Evolutionary conservation across 2,797 vertebrate species (phyloP), one percentile per base, ranked within the genome.

Genomic region (Hyperoplus lanceolatus): DNA sequence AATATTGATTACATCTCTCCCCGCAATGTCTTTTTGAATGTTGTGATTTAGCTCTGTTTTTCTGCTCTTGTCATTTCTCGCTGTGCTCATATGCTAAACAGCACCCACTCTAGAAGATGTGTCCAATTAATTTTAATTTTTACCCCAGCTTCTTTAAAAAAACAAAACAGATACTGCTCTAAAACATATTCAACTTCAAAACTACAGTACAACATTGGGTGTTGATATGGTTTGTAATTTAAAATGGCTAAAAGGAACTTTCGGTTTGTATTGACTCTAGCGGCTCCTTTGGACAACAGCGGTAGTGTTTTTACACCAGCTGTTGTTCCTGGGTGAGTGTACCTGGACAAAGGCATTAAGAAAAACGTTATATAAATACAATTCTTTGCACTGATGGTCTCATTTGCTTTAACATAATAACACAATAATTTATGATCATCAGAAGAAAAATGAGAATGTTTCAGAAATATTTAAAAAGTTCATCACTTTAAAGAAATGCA

Each of bases 1-100:
- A 29, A 82, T 82, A 82, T 73, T 82, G 79, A 88, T 75, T 63
- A 78, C 67, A 78, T 78, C 43, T 69, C 51, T 68, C 18, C 53
- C 63, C 29, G 58, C 49, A 12, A 1, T 56, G 43, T 3, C 51
- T 82, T 80, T 77, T 62, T 29, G 3, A 60, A 9, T 16, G 12
- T 53, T 12, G 38, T 83, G 68, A 85, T 76, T 74, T 62, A 68
- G 41, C 15, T 18, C 38, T 55, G 21, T 64, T 76, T 70, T 71
- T 67, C 62, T 62, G 50, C 42, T 63, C 10, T 53, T 82, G 56
- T 60, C 50, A 59, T 73, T 70, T 67, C 21, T 61, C 58, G 42
- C 61, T 50, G 64, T 66, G 54, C 15, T 69, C 41, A 82, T 76
- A 50, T 0, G 4, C 49, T 41, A 36, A 65, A 46, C 42, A 46